These are phyloP conservation scores for Penaeus monodon DNA, from an alignment of 2,888 invertebrate genomes.

Conservation along the genomic window DNA sequence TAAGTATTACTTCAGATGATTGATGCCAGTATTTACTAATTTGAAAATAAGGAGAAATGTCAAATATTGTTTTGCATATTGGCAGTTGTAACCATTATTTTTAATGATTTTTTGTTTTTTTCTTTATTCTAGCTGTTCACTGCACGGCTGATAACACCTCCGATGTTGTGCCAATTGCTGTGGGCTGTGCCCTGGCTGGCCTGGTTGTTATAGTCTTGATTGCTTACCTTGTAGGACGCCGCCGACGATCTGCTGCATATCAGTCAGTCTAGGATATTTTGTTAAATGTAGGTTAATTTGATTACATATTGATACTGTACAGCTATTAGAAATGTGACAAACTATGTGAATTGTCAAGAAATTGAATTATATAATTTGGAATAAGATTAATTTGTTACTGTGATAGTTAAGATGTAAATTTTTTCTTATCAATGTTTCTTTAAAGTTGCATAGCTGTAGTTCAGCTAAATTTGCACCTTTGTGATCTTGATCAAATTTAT, in stretches of 20 bases:
- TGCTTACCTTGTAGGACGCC: conserved; percentile 92
- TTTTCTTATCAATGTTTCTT: too few relatives aligned
- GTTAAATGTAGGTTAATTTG: conserved; percentile 3
- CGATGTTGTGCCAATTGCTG: conserved; percentile 96
- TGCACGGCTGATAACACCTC: conserved; percentile 69
- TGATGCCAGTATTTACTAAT: background rate
- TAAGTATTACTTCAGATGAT: conserved; percentile 9
- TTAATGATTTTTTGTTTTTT: background rate
- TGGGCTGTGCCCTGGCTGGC: conserved; percentile 91
- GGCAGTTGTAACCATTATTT: background rate
- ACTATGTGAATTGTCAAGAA: too few relatives aligned
- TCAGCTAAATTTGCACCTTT: too few relatives aligned
- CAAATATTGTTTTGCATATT: too few relatives aligned
- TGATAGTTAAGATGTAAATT: too few relatives aligned
- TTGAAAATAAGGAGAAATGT: background rate
- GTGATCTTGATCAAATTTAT: too few relatives aligned
- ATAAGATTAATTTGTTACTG: too few relatives aligned
- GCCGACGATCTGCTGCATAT: conserved; percentile 87
- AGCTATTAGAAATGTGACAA: conserved; percentile 6
- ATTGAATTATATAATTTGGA: too few relatives aligned
- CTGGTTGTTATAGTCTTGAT: conserved; percentile 91
- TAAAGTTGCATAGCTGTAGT: too few relatives aligned
- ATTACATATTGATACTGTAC: conserved; percentile 12
- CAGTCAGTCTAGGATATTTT: conserved; percentile 80
- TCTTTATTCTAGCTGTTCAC: conserved; percentile 53